Evolutionary conservation across 2,888 invertebrate genomes (phyloP).

Genomic region (Troides aeacus): DNA sequence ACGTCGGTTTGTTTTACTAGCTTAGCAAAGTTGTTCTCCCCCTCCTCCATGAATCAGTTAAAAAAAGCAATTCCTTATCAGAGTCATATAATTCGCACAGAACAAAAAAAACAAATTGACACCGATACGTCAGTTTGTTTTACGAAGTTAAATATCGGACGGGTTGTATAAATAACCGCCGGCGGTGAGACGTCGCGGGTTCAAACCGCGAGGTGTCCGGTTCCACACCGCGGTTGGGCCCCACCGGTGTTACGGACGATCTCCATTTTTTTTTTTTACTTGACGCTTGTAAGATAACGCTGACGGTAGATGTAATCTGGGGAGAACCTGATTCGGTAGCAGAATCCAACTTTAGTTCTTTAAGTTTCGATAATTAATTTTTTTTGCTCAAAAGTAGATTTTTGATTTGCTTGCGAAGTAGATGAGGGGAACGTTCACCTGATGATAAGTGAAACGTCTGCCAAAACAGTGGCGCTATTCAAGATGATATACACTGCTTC

Average conservation of each 20-base stretch:
- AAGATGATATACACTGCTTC: too few relatives aligned
- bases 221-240: constrained; percentile 45
- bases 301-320: constrained; percentile 7
- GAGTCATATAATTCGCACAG: constrained; percentile 19
- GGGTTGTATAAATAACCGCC: constrained; percentile 31
- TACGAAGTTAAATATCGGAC: constrained; percentile 30
- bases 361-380: too few relatives aligned
- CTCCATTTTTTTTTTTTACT: constrained; percentile 13
- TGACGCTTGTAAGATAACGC: constrained; percentile 19
- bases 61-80: constrained; percentile 9
- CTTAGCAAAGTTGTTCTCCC: too few relatives aligned
- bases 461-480: too few relatives aligned
- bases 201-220: constrained; percentile 54
- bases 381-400: too few relatives aligned
- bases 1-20: constrained; percentile 30
- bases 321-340: not conserved
- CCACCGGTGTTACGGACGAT: constrained; percentile 40
- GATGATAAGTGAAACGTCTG: too few relatives aligned
- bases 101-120: constrained; percentile 19
- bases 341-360: too few relatives aligned
- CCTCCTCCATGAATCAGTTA: not conserved
- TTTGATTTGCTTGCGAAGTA: too few relatives aligned
- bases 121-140: constrained; percentile 31
- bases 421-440: too few relatives aligned
- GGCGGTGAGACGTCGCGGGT: constrained; percentile 40